These are phyloP conservation scores for Miichthys miiuy DNA, from an alignment of 2,797 vertebrate genomes.

Conservation along the genomic window DNA sequence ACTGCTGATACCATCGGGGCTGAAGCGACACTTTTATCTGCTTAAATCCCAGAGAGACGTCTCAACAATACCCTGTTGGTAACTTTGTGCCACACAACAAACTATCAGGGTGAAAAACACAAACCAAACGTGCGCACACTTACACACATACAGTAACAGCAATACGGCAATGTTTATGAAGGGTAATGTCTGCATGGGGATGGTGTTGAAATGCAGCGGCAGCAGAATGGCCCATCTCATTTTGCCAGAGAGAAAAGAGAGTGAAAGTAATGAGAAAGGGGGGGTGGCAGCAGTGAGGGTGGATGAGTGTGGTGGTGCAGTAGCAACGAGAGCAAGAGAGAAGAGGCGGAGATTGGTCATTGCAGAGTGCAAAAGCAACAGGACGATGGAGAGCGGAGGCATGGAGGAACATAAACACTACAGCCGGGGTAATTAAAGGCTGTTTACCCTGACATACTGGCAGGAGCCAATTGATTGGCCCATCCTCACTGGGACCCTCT, in stretches of 20 bases:
- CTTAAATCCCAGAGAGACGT: constrained; percentile 41
- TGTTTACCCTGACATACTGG: constrained; percentile 78
- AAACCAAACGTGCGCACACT: constrained; percentile 23
- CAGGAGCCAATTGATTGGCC: constrained; percentile 75
- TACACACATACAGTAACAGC: constrained; percentile 42
- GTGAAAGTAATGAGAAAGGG: constrained; percentile 74
- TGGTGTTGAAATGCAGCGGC: constrained; percentile 69
- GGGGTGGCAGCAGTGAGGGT: constrained; percentile 29
- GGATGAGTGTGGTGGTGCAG: constrained; percentile 51
- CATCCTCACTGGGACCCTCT: constrained; percentile 66
- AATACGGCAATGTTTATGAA: constrained; percentile 59
- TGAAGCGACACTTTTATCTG: constrained; percentile 49
- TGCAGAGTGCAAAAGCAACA: constrained; percentile 62
- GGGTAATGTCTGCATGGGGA: constrained; percentile 65
- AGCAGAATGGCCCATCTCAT: constrained; percentile 76
- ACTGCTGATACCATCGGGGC: constrained; percentile 46
- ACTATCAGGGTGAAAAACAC: constrained; percentile 26
- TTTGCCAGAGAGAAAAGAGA: constrained; percentile 72
- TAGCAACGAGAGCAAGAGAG: constrained; percentile 40
- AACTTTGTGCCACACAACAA: constrained; percentile 45
- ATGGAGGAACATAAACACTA: constrained; percentile 77
- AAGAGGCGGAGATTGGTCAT: constrained; percentile 60
- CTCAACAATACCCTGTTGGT: constrained; percentile 40
- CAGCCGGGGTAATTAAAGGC: constrained; percentile 81
- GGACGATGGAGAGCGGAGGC: constrained; percentile 73